phyloP scores from a whole-genome alignment of 2,113 vertebrate species.

The Actenoides lindsayi region DNA sequence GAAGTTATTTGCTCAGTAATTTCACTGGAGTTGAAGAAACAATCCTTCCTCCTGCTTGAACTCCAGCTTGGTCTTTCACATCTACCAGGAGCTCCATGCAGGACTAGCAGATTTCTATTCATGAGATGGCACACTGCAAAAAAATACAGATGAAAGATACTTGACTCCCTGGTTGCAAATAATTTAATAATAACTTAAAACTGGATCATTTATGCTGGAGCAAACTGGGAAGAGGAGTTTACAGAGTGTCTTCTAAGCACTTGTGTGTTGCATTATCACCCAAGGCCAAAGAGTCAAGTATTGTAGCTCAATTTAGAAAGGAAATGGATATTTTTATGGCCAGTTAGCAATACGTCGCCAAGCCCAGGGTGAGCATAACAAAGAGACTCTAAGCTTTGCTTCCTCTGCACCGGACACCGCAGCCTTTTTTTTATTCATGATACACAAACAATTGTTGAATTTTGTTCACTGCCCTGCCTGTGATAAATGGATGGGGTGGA shows the following conservation, averaged over 20 bases:
- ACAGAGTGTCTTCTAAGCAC: neutral
- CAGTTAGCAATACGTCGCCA: neutral
- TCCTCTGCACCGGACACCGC: neutral
- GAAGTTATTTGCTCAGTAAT: neutral
- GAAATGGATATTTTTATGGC: slow-evolving; percentile 53
- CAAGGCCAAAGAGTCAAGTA: slow-evolving; percentile 48
- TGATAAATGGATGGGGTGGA: neutral
- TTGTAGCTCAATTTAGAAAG: slow-evolving; percentile 48
- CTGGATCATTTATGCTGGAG: neutral
- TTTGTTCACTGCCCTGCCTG: neutral
- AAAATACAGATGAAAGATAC: neutral
- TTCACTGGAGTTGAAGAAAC: neutral
- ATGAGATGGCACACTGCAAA: neutral
- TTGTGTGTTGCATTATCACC: neutral
- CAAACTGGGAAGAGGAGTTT: slow-evolving; percentile 9
- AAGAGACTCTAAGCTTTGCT: neutral
- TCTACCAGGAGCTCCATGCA: neutral
- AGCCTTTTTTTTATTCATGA: neutral
- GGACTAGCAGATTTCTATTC: neutral
- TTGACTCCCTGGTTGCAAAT: neutral
- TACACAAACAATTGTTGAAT: neutral
- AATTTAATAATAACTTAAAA: neutral
- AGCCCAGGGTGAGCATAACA: neutral
- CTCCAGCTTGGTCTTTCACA: neutral
- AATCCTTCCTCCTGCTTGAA: neutral